Base-by-base conservation (phyloP, 2,888 invertebrate species). In the Lithophane leautieri region DNA sequence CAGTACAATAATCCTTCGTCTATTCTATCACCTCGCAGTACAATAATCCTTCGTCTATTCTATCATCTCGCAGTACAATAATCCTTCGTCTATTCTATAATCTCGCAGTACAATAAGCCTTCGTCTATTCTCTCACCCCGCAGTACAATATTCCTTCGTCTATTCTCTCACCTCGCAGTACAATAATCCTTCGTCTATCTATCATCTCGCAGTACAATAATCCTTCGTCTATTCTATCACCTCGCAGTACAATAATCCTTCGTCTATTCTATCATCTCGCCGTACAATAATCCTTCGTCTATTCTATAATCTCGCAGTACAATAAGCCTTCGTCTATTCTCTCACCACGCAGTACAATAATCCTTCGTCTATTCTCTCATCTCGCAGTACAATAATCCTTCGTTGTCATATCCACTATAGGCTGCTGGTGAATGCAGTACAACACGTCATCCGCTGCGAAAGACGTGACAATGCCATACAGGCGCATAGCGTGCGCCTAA, bases 401-500 rank as follows among this genome's bases (percentile, higher is more conserved):
- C 4, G 14, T 16, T 28, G 28, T 34, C 42, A 52, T 4, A 3
- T 22, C 19, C 42, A 62, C 14, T 12, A 25, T 12, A 25, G 9
- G n/a, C 42, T 22, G 4, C 22, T 9, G 4, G n/a, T n/a, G 16
- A n/a, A 19, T 54, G 54, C 77, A 70, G 16, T 22, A 70, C 40
- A 67, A 68, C 47, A 61, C 22, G 28, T 65, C 70, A 60, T 52
- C 14, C 44, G 22, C 66, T 50, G 25, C 14, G 25, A 42, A 14
- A n/a, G 44, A 56, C 60, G 16, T 54, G 19, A 79, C 66, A 81
- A 76, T 56, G 22, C 12, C 28, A 34, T 19, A 6, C 28, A 16
- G 16, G n/a, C 1, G 47, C 54, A 14, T 40, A 63, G 22, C 68
- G 16, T 63, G 82, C 82, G 71, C 50, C 47, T 42, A 14, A 68